A percentile compares a stretch with the other conserved stretches of the same genome.
Evolutionary conservation across 2,113 vertebrate genomes (phyloP).

Genomic region (Carassius gibelio): DNA sequence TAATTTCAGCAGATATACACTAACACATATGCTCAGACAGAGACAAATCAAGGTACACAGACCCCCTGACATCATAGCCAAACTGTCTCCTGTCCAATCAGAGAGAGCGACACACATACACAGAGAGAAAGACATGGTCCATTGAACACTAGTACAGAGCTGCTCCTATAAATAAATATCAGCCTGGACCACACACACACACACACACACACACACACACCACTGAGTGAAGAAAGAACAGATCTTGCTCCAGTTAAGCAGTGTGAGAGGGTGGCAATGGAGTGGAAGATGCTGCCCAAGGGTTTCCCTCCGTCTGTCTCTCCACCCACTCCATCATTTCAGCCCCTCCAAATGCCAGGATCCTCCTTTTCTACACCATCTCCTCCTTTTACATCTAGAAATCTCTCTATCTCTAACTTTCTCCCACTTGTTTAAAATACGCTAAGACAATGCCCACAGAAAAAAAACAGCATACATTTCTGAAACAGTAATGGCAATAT

Average conservation of each 20-base stretch:
- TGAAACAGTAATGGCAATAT: conserved; percentile 23
- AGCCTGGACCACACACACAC: conserved; percentile 7
- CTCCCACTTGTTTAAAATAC: conserved; percentile 39
- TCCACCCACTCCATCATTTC: conserved; percentile 44
- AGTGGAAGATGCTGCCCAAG: conserved; percentile 38
- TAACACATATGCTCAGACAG: background rate
- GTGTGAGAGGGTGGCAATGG: conserved; percentile 24
- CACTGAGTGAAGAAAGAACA: conserved; percentile 13
- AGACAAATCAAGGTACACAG: background rate
- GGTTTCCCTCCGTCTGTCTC: conserved; percentile 38
- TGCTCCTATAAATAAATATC: conserved; percentile 37
- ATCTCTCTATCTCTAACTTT: conserved; percentile 13
- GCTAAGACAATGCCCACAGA: conserved; percentile 2
- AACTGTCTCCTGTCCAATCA: conserved; percentile 26
- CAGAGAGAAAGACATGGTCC: background rate
- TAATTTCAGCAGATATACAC: background rate
- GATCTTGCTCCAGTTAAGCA: conserved; percentile 47
- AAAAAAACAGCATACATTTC: conserved; percentile 11
- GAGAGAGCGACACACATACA: background rate
- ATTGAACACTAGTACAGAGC: conserved; percentile 11
- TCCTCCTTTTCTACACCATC: conserved; percentile 57
- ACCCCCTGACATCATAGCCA: conserved; percentile 10
- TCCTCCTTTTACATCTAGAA: conserved; percentile 6
- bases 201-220: conserved; percentile 12
- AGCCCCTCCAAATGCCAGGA: conserved; percentile 2